Percentiles rank a stretch among this genome's conserved stretches.
Evolutionary conservation across 2,797 vertebrate species (phyloP).

Genomic region (Notoglanidium macrostoma): DNA sequence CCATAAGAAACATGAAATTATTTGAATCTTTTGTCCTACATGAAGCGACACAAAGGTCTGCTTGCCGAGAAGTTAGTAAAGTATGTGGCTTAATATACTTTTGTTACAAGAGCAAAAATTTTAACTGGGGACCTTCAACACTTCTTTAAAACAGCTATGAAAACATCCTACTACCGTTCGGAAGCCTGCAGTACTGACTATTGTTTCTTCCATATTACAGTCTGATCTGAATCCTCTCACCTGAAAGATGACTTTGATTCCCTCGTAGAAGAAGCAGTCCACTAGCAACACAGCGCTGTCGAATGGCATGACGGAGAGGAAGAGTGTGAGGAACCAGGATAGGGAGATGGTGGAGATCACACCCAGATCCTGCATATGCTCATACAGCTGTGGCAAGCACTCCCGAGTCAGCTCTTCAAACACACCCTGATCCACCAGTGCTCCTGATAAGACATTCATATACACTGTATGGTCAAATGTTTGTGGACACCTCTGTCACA

Average conservation of each 20-base stretch:
- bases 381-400: conserved; percentile 86
- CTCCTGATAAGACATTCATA: conserved; percentile 72
- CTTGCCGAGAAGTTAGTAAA: neutral
- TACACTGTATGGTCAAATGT: neutral
- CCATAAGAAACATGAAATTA: neutral
- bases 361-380: conserved; percentile 94
- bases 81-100: neutral
- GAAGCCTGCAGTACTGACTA: neutral
- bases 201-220: neutral
- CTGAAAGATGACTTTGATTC: conserved; percentile 95
- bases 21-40: neutral
- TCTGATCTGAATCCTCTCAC: conserved; percentile 46
- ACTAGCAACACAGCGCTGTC: conserved; percentile 92
- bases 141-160: neutral
- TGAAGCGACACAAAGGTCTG: neutral
- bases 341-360: conserved; percentile 96
- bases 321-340: conserved; percentile 98
- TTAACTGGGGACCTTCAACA: neutral
- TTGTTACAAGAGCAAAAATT: neutral
- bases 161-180: neutral
- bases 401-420: conserved; percentile 92
- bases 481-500: neutral
- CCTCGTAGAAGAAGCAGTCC: conserved; percentile 97
- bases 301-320: conserved; percentile 97
- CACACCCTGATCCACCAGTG: conserved; percentile 95